phyloP scores from a whole-genome alignment of 2,888 invertebrate genomes.

The Thera obeliscata region DNA sequence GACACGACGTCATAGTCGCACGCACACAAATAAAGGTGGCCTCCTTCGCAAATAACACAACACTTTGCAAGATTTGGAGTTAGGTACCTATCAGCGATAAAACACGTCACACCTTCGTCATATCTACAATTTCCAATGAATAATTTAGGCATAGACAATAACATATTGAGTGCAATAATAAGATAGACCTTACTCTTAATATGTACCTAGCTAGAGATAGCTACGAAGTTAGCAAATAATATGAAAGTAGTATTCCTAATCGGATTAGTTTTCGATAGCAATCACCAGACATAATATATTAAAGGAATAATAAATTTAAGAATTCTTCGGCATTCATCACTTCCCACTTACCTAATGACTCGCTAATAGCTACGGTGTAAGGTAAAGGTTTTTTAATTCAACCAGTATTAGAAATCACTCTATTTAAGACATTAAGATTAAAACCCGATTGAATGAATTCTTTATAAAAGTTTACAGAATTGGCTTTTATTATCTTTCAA shows the following conservation, averaged over 20 bases:
- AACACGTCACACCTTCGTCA: conserved; percentile 31
- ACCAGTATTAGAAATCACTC: too few species aligned
- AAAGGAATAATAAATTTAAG: not conserved
- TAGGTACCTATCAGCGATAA: conserved; percentile 23
- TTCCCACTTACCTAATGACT: too few species aligned
- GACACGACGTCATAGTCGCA: conserved; percentile 71
- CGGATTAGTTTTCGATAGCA: not conserved
- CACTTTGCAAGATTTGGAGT: conserved; percentile 36
- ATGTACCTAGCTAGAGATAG: not conserved
- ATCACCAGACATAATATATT: not conserved
- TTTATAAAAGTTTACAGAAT: too few species aligned
- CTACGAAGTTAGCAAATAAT: not conserved
- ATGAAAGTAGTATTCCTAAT: not conserved
- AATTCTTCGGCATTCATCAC: too few species aligned
- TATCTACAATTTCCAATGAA: conserved; percentile 6
- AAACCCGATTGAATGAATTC: too few species aligned
- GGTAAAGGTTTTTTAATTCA: too few species aligned
- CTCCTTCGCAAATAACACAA: conserved; percentile 71
- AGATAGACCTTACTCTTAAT: not conserved
- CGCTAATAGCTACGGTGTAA: too few species aligned
- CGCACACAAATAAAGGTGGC: conserved; percentile 68
- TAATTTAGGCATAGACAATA: not conserved
- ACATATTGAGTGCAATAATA: not conserved
- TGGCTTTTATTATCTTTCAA: too few species aligned
- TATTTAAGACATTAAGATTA: too few species aligned